Base-by-base conservation (phyloP, 2,113 vertebrate species). In the Marcusenius ussheri region DNA sequence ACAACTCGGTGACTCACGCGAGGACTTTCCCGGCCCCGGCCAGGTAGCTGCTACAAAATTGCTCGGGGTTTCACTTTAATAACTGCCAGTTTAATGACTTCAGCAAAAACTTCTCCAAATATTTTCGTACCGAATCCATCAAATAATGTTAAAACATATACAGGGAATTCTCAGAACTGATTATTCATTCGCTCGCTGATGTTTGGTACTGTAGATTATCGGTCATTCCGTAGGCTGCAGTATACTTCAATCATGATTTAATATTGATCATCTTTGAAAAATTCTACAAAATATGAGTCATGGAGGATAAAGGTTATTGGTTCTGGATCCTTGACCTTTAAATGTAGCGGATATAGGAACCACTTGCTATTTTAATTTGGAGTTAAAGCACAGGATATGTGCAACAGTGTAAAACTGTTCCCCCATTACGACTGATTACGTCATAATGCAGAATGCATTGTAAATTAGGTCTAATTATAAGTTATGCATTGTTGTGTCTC, bases 1-100 rank as follows among this genome's bases (percentile, higher is more conserved):
- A 87, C 87, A 86, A 19, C 3, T 8, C 47, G 45, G 31, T 92
- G 91, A 92, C 90, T 93, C 93, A 94, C 45, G 42, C 5, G 47
- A 92, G 94, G 94, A 90, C 56, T 94, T 95, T 93, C 94, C 94
- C 90, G 45, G 45, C 58, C 13, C 47, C 42, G 83, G 31, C 31
- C 51, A 62, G 56, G 87, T 90, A 85, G 46, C 56, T 31, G n/a
- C 31, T 51, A 8, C 24, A 27, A 47, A 56, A 27, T 42, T 27
- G 49, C 35, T 56, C 49, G 21, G 24, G 31, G 87, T 88, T 74
- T 88, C 62, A n/a, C 46, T 90, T 90, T 90, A 27, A 53, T 42
- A 21, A 77, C 51, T 51, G 62, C 47, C 24, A 17, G 39, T 45
- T 74, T 53, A 80, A 83, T 83, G 46, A 88, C 45, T n/a, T n/a